phyloP scores from a whole-genome alignment of 92 coral and sea anemone species.

The Epizoanthus illoricatus region DNA sequence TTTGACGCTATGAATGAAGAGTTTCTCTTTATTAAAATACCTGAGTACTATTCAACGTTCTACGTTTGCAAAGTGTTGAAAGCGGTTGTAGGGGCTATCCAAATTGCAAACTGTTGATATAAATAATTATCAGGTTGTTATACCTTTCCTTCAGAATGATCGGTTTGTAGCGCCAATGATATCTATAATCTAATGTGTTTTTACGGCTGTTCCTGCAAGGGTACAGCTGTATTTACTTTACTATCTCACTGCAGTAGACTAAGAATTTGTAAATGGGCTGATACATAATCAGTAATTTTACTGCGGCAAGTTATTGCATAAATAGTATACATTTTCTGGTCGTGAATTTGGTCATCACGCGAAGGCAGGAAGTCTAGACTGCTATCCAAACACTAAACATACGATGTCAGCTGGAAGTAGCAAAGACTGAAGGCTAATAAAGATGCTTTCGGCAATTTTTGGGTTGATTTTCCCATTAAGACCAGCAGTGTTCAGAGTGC shows the following conservation, averaged over 20 bases:
- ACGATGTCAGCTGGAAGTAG: too few relatives aligned
- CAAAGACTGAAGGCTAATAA: too few relatives aligned
- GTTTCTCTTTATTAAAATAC: not conserved
- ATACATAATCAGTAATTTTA: not conserved
- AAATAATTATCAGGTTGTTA: not conserved
- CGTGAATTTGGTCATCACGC: too few relatives aligned
- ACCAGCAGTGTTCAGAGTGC: too few relatives aligned
- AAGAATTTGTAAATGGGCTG: not conserved
- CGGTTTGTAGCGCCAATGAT: not conserved
- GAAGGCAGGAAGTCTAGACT: too few relatives aligned
- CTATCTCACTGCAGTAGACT: not conserved
- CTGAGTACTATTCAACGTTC: not conserved
- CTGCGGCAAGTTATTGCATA: too few relatives aligned
- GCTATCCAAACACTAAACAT: too few relatives aligned
- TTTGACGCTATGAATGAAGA: conserved; percentile 10
- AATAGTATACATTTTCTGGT: too few relatives aligned
- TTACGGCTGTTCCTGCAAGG: not conserved
- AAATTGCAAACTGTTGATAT: too few relatives aligned
- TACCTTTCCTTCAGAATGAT: too few relatives aligned
- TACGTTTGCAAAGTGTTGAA: conserved; percentile 1
- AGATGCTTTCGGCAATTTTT: too few relatives aligned
- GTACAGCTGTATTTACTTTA: not conserved
- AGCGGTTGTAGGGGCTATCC: not conserved
- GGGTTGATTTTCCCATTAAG: too few relatives aligned
- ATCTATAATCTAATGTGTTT: not conserved